phyloP scores from a whole-genome alignment of 2,113 vertebrate species.

The Lophotis ruficrista region DNA sequence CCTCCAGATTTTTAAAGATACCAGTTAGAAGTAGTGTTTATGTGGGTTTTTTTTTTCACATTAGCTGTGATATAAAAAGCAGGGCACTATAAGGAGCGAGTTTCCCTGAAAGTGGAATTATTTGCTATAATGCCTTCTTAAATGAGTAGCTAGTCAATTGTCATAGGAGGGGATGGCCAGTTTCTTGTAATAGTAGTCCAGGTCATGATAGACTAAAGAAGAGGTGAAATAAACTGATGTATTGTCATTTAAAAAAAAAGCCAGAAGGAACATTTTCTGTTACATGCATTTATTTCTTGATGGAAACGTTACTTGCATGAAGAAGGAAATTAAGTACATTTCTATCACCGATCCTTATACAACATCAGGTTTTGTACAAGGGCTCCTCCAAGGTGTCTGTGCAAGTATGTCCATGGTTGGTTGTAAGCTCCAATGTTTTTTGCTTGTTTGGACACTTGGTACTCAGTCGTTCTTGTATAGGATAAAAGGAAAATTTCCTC shows the following conservation, averaged over 20 bases:
- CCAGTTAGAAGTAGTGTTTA: background rate
- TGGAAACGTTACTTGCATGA: background rate
- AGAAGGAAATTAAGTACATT: background rate
- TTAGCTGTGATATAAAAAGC: background rate
- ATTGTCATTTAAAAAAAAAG: background rate
- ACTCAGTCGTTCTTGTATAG: accelerated
- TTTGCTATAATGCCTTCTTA: background rate
- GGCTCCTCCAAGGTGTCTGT: background rate
- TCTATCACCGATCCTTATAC: background rate
- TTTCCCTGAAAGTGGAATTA: background rate
- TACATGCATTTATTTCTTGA: background rate
- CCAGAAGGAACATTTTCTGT: background rate
- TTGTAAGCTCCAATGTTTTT: background rate
- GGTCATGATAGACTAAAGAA: background rate
- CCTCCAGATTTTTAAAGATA: background rate
- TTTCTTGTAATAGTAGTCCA: background rate
- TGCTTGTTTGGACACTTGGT: background rate
- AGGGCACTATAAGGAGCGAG: background rate
- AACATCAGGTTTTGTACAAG: background rate
- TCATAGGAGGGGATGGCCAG: background rate
- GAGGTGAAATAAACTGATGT: background rate
- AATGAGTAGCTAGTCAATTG: background rate
- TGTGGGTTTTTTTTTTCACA: background rate
- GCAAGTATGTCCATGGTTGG: background rate
- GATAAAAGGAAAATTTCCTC: background rate